A percentile compares a stretch with the other conserved stretches of the same genome.
These are phyloP conservation scores for Drosophila novamexicana DNA, from an alignment of 1,140 invertebrate species.

Conservation along the genomic window DNA sequence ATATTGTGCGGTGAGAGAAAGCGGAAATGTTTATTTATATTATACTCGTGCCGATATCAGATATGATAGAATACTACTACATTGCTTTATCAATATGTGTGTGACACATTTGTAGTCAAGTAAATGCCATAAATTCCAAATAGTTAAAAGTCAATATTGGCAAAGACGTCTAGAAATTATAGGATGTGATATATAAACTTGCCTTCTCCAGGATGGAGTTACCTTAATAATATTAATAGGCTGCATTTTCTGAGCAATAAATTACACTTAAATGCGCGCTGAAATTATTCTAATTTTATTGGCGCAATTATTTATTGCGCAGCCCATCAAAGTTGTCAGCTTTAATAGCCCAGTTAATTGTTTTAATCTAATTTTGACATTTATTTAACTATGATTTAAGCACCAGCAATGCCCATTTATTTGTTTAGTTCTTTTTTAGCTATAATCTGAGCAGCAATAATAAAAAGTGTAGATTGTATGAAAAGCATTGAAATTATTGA, in stretches of 20 bases:
- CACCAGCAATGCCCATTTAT: conserved; percentile 32
- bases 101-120: not conserved
- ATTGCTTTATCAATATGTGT: conserved; percentile 1
- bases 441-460: not conserved
- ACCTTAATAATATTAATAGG: too few relatives aligned
- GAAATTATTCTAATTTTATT: conserved; percentile 14
- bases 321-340: not conserved
- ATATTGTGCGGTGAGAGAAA: conserved; percentile 12
- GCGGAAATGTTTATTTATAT: conserved; percentile 34
- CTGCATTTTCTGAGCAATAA: too few relatives aligned
- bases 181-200: too few relatives aligned
- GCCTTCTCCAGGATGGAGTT: too few relatives aligned
- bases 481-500: conserved; percentile 61
- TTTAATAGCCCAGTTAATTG: conserved; percentile 17
- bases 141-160: not conserved
- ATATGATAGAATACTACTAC: conserved; percentile 9
- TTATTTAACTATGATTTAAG: conserved; percentile 54
- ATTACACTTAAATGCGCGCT: not conserved
- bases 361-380: conserved; percentile 32
- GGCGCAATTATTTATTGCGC: conserved; percentile 13
- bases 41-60: conserved; percentile 14
- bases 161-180: too few relatives aligned
- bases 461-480: conserved; percentile 6
- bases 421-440: not conserved
- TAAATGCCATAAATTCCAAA: not conserved